phyloP scores from a whole-genome alignment of 2,888 invertebrate species.

The Gortyna flavago region DNA sequence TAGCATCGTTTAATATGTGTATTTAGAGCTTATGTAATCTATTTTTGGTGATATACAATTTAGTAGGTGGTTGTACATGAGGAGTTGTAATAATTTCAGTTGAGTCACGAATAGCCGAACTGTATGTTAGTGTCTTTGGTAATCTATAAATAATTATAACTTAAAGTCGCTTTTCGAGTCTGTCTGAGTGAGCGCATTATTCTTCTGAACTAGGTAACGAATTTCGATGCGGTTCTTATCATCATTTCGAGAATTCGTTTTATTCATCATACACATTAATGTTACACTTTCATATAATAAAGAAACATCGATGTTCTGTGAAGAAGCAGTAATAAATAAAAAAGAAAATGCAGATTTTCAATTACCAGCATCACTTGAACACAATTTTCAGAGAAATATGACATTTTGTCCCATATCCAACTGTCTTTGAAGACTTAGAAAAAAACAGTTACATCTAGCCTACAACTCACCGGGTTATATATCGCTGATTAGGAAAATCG shows the following conservation, averaged over 20 bases:
- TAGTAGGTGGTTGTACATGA: background rate
- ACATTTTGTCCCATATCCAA: background rate
- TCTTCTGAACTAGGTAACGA: background rate
- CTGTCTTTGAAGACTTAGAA: background rate
- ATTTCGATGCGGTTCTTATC: background rate
- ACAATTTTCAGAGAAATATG: background rate
- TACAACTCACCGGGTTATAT: background rate
- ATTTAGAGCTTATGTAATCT: conserved; percentile 2
- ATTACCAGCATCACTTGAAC: background rate
- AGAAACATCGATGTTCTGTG: background rate
- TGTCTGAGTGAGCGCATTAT: background rate
- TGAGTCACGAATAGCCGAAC: background rate
- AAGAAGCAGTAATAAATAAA: background rate
- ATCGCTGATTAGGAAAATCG: background rate
- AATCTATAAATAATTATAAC: background rate
- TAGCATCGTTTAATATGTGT: conserved; percentile 18
- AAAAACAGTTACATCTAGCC: too few species aligned
- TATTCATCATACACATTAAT: background rate
- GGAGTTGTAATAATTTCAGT: background rate
- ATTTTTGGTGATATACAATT: conserved; percentile 4
- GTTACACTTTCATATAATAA: background rate
- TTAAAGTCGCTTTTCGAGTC: background rate
- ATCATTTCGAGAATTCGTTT: too few species aligned
- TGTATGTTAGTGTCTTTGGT: background rate
- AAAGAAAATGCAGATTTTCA: background rate